Evolutionary conservation across 2,113 vertebrate species (phyloP).

Genomic region (Calidris pugnax): DNA sequence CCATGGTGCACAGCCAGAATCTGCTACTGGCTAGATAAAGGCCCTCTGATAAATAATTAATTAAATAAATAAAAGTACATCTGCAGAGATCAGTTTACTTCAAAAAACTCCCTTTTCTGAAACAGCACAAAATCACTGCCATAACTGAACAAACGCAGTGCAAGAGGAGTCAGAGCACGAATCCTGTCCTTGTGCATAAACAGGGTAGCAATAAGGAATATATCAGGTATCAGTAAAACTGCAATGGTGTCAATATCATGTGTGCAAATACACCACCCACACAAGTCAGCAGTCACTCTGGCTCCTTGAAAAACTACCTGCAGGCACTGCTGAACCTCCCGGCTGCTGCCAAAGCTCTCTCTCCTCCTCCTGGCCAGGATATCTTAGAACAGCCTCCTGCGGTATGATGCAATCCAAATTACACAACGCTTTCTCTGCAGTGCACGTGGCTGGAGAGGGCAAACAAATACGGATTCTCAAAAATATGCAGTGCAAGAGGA

Average conservation of each 20-base stretch:
- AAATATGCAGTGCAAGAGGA: background rate
- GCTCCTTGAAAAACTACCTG: conserved; percentile 9
- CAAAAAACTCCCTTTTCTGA: background rate
- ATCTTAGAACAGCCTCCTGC: background rate
- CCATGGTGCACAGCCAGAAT: background rate
- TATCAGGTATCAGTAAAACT: background rate
- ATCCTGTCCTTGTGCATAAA: background rate
- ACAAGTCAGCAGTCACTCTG: background rate
- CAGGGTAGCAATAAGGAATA: background rate
- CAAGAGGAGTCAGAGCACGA: background rate
- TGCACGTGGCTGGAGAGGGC: background rate
- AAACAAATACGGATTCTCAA: rapidly evolving
- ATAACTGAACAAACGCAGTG: rapidly evolving
- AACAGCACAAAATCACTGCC: background rate
- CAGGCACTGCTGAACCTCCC: background rate
- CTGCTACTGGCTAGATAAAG: background rate
- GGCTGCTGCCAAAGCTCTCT: background rate
- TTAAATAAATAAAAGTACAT: no score
- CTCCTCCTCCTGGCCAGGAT: background rate
- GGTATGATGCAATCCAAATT: background rate
- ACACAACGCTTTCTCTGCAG: background rate
- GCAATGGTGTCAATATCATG: background rate
- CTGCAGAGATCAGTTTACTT: background rate
- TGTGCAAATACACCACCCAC: background rate
- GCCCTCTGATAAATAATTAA: background rate